These are phyloP conservation scores for Rotaria macrura DNA, from an alignment of 2,888 invertebrate species.

Conservation along the genomic window DNA sequence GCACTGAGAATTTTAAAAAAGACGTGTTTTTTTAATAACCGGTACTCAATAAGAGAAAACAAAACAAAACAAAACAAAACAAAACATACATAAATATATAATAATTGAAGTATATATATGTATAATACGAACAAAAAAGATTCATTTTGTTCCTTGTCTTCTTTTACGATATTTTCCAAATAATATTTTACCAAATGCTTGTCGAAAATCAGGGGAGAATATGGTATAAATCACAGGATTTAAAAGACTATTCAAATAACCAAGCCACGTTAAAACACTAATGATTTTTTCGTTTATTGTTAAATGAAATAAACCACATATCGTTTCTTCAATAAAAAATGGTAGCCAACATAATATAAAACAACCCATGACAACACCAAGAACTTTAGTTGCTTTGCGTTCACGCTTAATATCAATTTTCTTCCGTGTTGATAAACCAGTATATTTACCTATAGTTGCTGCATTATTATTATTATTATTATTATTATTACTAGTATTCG, in stretches of 20 bases:
- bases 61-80: neutral
- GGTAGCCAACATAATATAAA: conserved; percentile 89
- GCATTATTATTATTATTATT: neutral
- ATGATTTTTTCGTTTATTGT: conserved; percentile 47
- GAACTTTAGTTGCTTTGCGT: conserved; percentile 47
- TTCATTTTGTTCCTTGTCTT: neutral
- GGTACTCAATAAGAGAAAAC: neutral
- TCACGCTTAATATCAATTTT: conserved; percentile 48
- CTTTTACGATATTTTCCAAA: conserved; percentile 27
- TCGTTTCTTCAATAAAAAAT: conserved; percentile 78
- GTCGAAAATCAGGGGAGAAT: conserved; percentile 79
- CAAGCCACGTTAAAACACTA: conserved; percentile 67
- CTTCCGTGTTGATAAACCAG: neutral
- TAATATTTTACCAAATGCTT: conserved; percentile 59
- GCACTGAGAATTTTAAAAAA: neutral
- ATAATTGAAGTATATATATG: neutral
- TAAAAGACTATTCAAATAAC: conserved; percentile 78
- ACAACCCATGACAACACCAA: conserved; percentile 68
- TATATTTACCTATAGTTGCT: neutral
- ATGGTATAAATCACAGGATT: conserved; percentile 85
- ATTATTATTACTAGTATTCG: neutral
- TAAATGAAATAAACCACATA: conserved; percentile 57
- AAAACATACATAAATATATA: neutral
- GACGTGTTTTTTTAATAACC: neutral
- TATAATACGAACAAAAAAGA: neutral